Evolutionary conservation across 2,888 invertebrate species (phyloP).

Genomic region (Aporophyla lueneburgensis): DNA sequence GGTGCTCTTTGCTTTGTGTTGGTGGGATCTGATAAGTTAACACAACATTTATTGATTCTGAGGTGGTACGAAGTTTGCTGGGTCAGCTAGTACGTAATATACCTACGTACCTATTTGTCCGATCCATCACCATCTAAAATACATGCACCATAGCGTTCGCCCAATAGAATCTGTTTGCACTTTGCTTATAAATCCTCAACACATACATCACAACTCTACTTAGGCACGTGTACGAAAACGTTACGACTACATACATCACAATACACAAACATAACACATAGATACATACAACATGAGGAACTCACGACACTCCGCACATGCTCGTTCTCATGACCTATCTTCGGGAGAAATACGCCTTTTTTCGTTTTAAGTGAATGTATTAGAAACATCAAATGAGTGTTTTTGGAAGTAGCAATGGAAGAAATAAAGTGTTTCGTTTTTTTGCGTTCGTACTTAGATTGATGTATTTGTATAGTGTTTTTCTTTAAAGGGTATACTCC

Average conservation of each 20-base stretch:
- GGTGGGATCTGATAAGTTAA: too few species aligned
- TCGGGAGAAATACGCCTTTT: constrained; percentile 6
- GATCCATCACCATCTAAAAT: background rate
- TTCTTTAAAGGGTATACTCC: background rate
- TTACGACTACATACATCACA: constrained; percentile 12
- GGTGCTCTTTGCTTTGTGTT: too few species aligned
- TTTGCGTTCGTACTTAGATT: background rate
- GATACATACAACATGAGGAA: constrained; percentile 21
- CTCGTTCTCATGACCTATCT: constrained; percentile 46
- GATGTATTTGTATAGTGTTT: background rate
- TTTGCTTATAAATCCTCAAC: constrained; percentile 14
- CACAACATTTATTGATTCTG: too few species aligned
- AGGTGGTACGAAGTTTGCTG: too few species aligned
- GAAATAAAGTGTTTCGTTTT: background rate
- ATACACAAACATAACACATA: constrained; percentile 7
- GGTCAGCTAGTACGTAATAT: too few species aligned
- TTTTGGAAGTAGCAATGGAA: constrained; percentile 4
- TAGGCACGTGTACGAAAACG: background rate
- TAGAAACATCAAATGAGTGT: constrained; percentile 11
- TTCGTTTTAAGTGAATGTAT: constrained; percentile 31
- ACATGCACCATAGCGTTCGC: constrained; percentile 4
- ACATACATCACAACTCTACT: background rate
- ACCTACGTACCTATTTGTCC: background rate
- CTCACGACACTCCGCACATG: constrained; percentile 43
- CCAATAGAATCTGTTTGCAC: constrained; percentile 6